Percentiles rank a stretch among this genome's conserved stretches.
Evolutionary conservation across 92 coral and sea anemone genomes (phyloP).

Genomic region (Porites rus): DNA sequence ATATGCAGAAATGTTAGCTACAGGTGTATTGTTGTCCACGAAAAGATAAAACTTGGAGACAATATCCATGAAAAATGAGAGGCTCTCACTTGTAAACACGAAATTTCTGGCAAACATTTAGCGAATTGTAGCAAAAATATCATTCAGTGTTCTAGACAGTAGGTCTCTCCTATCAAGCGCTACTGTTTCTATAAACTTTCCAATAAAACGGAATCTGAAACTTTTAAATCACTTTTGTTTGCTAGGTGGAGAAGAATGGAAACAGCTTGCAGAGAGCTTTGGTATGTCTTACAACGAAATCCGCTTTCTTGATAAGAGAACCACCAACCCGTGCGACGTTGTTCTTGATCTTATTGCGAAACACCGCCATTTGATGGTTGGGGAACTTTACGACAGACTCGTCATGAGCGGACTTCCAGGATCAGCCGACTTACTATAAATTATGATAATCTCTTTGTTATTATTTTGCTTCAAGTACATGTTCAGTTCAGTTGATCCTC

Average conservation of each 20-base stretch:
- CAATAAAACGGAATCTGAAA: too few relatives aligned
- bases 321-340: neutral
- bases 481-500: neutral
- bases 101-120: too few relatives aligned
- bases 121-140: too few relatives aligned
- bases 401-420: neutral
- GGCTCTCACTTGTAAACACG: too few relatives aligned
- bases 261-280: neutral
- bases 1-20: too few relatives aligned
- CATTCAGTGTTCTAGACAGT: too few relatives aligned
- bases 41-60: too few relatives aligned
- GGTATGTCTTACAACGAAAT: constrained; percentile 9
- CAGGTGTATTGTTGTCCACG: too few relatives aligned
- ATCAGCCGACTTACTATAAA: neutral
- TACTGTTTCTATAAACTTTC: too few relatives aligned
- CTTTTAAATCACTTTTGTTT: neutral
- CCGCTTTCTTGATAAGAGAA: constrained; percentile 1
- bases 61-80: too few relatives aligned
- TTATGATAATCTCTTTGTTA: too few relatives aligned
- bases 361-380: constrained; percentile 3
- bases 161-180: too few relatives aligned
- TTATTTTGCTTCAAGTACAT: neutral
- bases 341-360: neutral
- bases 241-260: constrained; percentile 2
- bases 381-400: constrained; percentile 6